A percentile compares a stretch with the other conserved stretches of the same genome.
Evolutionary conservation across 2,888 invertebrate genomes (phyloP).

Genomic region (Fragum whitleyi): DNA sequence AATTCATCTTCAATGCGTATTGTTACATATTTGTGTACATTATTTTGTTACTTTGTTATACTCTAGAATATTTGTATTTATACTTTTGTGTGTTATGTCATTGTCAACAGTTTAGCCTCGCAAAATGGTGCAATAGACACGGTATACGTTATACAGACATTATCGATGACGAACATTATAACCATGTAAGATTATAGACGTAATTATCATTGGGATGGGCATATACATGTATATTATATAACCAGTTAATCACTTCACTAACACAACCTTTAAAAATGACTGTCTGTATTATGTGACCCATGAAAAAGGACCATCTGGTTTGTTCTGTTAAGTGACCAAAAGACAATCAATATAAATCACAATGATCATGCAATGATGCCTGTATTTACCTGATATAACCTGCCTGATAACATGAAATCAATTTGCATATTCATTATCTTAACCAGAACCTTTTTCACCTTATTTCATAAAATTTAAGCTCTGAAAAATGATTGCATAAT

Average conservation of each 20-base stretch:
- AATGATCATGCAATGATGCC: no score
- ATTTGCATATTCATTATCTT: no score
- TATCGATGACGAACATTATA: constrained; percentile 63
- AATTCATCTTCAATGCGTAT: no score
- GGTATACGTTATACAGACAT: constrained; percentile 61
- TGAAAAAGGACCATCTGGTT: no score
- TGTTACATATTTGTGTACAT: background rate
- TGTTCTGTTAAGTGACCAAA: no score
- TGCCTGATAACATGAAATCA: no score
- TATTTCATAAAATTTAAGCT: no score
- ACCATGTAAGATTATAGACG: constrained; percentile 53
- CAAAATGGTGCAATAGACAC: constrained; percentile 59
- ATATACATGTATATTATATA: background rate
- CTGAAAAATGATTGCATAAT: no score
- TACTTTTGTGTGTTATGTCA: background rate
- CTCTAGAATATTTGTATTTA: background rate
- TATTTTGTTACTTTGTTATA: background rate
- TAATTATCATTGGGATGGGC: background rate
- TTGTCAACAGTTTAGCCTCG: constrained; percentile 62
- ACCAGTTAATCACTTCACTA: background rate
- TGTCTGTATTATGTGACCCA: no score
- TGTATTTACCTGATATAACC: no score
- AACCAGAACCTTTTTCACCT: no score
- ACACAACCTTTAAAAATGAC: background rate
- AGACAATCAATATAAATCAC: no score